Percentiles rank a stretch among this genome's conserved stretches.
Conservation (phyloP, 2,888 invertebrate genomes). For the Molorchus minor region DNA sequence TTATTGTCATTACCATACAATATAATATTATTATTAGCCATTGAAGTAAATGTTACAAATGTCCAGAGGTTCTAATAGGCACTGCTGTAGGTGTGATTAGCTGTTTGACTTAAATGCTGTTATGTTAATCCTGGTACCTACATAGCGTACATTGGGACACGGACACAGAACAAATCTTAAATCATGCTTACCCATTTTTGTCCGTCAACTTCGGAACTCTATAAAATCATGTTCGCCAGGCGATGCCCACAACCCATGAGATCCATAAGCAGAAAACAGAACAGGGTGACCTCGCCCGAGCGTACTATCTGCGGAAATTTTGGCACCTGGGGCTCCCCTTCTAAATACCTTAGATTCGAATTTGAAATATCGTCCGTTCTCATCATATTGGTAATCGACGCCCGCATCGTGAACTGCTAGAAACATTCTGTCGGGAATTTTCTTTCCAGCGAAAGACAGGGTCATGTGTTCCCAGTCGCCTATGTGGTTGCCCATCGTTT, state of each 20-base stretch:
- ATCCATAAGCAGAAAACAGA: conserved; percentile 72
- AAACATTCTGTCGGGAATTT: conserved; percentile 68
- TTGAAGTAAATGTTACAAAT: too few relatives aligned
- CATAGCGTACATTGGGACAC: too few relatives aligned
- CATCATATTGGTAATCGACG: conserved; percentile 70
- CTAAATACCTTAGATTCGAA: conserved; percentile 68
- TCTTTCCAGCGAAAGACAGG: conserved; percentile 66
- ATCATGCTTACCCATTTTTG: conserved; percentile 63
- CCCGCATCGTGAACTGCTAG: conserved; percentile 73
- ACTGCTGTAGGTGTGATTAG: too few relatives aligned
- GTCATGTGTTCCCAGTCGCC: conserved; percentile 77
- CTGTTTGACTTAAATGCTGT: too few relatives aligned
- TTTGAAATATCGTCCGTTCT: conserved; percentile 63
- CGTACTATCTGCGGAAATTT: conserved; percentile 68
- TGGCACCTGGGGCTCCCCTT: conserved; percentile 68
- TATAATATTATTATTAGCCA: too few relatives aligned
- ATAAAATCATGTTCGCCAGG: conserved; percentile 73
- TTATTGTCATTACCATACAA: too few relatives aligned
- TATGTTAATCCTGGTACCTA: too few relatives aligned
- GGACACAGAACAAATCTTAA: too few relatives aligned
- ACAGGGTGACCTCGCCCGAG: conserved; percentile 68
- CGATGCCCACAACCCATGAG: conserved; percentile 74
- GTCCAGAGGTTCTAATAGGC: too few relatives aligned
- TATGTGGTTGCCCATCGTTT: conserved; percentile 69
- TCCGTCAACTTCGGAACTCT: conserved; percentile 70